Base-by-base conservation (phyloP, 2,797 vertebrate species). In the Malacoraja senta region DNA sequence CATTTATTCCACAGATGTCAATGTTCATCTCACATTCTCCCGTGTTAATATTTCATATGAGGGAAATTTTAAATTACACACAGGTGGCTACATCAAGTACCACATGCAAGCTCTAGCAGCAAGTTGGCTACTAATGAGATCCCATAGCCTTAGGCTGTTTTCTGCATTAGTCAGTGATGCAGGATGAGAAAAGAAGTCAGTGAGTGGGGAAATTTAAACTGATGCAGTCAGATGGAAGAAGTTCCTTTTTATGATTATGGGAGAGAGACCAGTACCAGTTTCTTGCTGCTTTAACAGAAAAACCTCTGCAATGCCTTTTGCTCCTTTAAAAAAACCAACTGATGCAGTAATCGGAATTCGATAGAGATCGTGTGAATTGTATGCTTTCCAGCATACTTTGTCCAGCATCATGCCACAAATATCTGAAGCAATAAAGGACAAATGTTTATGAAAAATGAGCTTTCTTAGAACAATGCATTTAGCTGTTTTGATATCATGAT, bases 11-110 rank as follows among this genome's bases (percentile, higher is more conserved):
- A 88, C 84, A 68, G 84, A 88, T 88, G 84, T 38, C 68, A 88
- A 68, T 88, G n/a, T 68, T 88, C 63, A 68, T 88, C 68, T 68
- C 84, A 88, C 84, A 88, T 88, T 88, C 63, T 88, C 84, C 61
- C 1, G 17, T 68, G 84, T 88, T 88, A 88, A 88, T 88, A 88
- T 88, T 88, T 88, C 84, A 88, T 88, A 68, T 68, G 61, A 68
- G 84, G n/a, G 65, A 88, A 88, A 88, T 88, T 88, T 88, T 88
- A 88, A 88, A 88, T 88, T 68, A 88, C 84, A 88, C 84, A 88
- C 84, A 88, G 32, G 84, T 68, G 84, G 32, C 84, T 68, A 35
- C 63, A 88, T 88, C 84, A 88, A 88, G 63, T 68, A 88, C 63
- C 84, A 35, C n/a, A 68, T 68, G n/a, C 61, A 68, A 32, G n/a